Conservation (phyloP, 2,888 invertebrate genomes). For the Drosophila pseudotakahashii region DNA sequence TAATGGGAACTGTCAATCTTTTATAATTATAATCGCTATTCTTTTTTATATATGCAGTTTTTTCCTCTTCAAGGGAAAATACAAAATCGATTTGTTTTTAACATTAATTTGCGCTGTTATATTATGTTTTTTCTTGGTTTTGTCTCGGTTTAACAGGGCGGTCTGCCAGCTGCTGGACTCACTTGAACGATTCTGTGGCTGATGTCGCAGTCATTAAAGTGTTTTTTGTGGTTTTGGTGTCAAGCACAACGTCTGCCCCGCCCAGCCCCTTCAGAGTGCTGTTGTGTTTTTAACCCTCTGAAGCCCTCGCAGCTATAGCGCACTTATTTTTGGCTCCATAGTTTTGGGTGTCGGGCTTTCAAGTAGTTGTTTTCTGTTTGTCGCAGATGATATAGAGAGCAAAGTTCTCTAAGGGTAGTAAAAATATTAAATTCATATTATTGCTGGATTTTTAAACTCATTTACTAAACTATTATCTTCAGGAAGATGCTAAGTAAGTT, state of each 20-base stretch:
- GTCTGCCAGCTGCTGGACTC: conserved; percentile 28
- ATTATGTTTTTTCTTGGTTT: conserved; percentile 3
- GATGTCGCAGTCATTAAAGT: conserved; percentile 43
- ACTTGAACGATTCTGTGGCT: conserved; percentile 28
- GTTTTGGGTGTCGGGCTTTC: conserved; percentile 5
- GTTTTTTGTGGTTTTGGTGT: conserved; percentile 55
- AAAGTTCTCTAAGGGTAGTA: background rate
- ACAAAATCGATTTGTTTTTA: background rate
- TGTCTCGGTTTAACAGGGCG: background rate
- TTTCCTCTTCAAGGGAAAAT: no score
- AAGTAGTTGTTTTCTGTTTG: conserved; percentile 4
- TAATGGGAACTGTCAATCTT: background rate
- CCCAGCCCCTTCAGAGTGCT: conserved; percentile 6
- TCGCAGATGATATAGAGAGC: background rate
- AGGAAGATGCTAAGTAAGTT: background rate
- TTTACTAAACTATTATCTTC: background rate
- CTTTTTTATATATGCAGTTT: no score
- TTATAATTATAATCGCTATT: background rate
- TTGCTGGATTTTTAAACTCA: background rate
- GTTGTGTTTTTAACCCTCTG: conserved; percentile 25
- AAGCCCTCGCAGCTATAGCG: conserved; percentile 12
- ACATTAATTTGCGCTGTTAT: conserved; percentile 14
- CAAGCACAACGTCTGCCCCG: conserved; percentile 57
- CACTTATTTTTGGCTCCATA: conserved; percentile 28
- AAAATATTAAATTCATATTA: background rate